Evolutionary conservation across 2,797 vertebrate genomes (phyloP).

Genomic region (Geotrypetes seraphini): DNA sequence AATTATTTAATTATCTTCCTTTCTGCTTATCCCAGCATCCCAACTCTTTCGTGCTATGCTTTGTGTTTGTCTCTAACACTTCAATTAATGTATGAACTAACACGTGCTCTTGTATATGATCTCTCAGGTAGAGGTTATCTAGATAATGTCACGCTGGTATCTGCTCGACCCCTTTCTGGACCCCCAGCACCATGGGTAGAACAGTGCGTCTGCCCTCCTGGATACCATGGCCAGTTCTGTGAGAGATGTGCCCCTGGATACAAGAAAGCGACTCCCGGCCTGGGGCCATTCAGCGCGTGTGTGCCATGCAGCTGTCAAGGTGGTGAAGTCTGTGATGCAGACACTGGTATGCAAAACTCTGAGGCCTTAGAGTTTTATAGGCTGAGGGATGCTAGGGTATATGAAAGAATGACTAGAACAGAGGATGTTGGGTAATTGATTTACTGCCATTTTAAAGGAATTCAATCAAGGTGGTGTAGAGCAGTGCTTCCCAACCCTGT

Average conservation of each 20-base stretch:
- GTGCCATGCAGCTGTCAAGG: slow-evolving; percentile 70
- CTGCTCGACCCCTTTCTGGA: slow-evolving; percentile 50
- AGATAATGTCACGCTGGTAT: slow-evolving; percentile 66
- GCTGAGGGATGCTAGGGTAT: accelerated
- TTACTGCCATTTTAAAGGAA: too few relatives aligned
- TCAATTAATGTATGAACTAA: too few relatives aligned
- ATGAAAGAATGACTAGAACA: not conserved
- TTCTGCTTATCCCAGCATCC: too few relatives aligned
- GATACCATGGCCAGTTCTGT: slow-evolving; percentile 72
- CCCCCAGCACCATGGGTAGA: slow-evolving; percentile 72
- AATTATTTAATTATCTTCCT: too few relatives aligned
- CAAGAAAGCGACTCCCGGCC: slow-evolving; percentile 42
- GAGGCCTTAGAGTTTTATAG: accelerated
- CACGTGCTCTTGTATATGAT: too few relatives aligned
- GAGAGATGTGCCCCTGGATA: slow-evolving; percentile 69
- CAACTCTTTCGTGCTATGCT: too few relatives aligned
- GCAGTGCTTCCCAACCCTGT: too few relatives aligned
- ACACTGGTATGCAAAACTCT: slow-evolving; percentile 57
- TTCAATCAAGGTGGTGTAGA: too few relatives aligned
- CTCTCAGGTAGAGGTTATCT: slow-evolving; percentile 77
- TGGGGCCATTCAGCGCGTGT: slow-evolving; percentile 65
- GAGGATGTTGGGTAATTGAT: not conserved
- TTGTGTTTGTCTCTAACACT: not conserved
- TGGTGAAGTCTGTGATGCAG: slow-evolving; percentile 71
- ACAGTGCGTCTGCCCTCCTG: slow-evolving; percentile 63